Percentiles rank a stretch among this genome's conserved stretches.
Evolutionary conservation across 2,888 invertebrate species (phyloP).

Genomic region (Leucophenga maculata): DNA sequence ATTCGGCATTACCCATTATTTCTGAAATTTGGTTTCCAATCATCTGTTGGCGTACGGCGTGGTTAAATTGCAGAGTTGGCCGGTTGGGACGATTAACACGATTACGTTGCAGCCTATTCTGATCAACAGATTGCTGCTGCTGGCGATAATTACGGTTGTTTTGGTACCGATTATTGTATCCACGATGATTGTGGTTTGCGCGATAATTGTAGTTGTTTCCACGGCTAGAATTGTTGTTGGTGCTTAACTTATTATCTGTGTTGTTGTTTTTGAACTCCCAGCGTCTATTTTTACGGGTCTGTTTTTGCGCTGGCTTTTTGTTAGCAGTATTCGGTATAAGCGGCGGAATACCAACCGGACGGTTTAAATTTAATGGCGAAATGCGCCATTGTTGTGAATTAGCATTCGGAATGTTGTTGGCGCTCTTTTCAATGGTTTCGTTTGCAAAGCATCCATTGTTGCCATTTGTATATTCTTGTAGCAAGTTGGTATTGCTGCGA

Average conservation of each 20-base stretch:
- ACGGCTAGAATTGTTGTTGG: not conserved
- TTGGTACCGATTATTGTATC: no score
- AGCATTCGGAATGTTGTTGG: not conserved
- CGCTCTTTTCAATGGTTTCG: not conserved
- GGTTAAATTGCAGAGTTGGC: not conserved
- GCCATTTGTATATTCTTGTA: no score
- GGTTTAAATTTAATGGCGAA: conserved; percentile 48
- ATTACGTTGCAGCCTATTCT: not conserved
- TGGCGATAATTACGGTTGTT: not conserved
- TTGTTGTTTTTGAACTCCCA: conserved; percentile 14
- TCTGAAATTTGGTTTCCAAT: not conserved
- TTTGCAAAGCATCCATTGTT: no score
- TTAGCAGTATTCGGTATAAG: conserved; percentile 43
- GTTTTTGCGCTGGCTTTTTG: conserved; percentile 28
- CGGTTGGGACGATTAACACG: not conserved
- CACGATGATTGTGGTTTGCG: no score
- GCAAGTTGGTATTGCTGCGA: no score
- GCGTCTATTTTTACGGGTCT: conserved; percentile 27
- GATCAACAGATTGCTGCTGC: not conserved
- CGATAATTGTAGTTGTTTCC: conserved; percentile 18
- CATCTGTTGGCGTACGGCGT: no score
- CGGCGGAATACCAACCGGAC: conserved; percentile 54
- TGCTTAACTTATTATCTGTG: no score
- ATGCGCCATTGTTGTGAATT: conserved; percentile 49
- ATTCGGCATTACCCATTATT: not conserved